Evolutionary conservation across 30 jellyfish, hydroid and myxozoan species (phyloP).

Genomic region (Aurelia aurita complex sp. Pacific): DNA sequence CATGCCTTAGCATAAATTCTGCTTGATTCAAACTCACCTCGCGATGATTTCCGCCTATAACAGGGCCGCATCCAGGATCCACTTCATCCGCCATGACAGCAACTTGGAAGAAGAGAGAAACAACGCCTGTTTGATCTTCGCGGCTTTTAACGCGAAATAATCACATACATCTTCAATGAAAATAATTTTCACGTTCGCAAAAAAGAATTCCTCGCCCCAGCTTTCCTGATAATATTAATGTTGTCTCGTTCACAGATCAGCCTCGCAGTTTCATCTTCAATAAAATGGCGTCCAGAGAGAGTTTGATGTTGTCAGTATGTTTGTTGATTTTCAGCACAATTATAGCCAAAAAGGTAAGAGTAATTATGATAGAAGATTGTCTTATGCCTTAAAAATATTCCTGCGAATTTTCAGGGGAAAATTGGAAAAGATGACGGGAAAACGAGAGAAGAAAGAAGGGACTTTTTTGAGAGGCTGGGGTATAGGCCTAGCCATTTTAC

Average conservation of each 20-base stretch:
- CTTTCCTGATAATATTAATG: no score
- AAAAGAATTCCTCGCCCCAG: no score
- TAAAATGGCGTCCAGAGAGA: conserved; percentile 1
- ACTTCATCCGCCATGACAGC: conserved; percentile 60
- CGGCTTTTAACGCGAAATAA: background rate
- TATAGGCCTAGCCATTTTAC: no score
- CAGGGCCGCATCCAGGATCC: conserved; percentile 76
- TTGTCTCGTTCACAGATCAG: no score
- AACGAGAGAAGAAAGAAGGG: no score
- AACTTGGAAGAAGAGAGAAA: background rate
- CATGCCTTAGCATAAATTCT: background rate
- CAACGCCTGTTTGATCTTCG: background rate
- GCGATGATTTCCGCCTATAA: conserved; percentile 2
- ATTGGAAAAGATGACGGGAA: no score
- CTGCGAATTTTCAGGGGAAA: no score
- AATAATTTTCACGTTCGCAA: conserved; percentile 29
- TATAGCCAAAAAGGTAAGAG: conserved; percentile 18
- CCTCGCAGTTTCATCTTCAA: background rate
- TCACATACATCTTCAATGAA: background rate
- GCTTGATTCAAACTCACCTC: conserved; percentile 6
- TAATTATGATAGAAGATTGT: background rate
- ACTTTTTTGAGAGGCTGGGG: no score
- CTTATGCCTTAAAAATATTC: background rate
- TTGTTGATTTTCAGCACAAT: no score
- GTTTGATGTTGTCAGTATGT: no score